Conservation (phyloP, 1,140 invertebrate genomes). For the Globodera rostochiensis region DNA sequence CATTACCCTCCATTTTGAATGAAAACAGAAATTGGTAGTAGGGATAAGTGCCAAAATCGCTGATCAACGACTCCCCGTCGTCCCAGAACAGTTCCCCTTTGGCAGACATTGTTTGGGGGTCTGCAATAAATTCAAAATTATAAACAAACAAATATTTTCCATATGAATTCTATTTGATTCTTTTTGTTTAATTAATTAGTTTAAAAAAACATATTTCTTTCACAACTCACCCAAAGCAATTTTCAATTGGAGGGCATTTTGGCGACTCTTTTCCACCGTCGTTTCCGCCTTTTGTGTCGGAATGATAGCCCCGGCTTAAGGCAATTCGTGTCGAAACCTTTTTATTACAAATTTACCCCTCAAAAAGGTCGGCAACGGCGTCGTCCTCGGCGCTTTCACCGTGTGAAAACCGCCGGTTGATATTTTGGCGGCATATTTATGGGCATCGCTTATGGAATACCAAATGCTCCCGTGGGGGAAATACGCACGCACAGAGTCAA, state of each 20-base stretch:
- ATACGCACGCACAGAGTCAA: constrained; percentile 46
- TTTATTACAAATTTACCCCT: constrained; percentile 22
- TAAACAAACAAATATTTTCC: not conserved
- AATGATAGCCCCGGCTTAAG: constrained; percentile 30
- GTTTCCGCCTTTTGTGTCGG: constrained; percentile 32
- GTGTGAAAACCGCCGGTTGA: constrained; percentile 34
- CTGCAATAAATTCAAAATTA: not conserved
- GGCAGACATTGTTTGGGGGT: constrained; percentile 9
- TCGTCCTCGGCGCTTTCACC: constrained; percentile 52
- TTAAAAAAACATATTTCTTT: not conserved
- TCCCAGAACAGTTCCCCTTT: constrained; percentile 44
- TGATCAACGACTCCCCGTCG: constrained; percentile 37
- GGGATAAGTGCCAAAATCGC: constrained; percentile 17
- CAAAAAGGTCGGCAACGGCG: constrained; percentile 49
- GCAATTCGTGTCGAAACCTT: not conserved
- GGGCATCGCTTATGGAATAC: constrained; percentile 58
- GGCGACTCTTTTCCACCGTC: constrained; percentile 28
- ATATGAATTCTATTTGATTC: not conserved
- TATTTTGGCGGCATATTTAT: constrained; percentile 39
- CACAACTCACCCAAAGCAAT: constrained; percentile 33
- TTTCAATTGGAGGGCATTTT: constrained; percentile 39
- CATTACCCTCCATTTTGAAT: constrained; percentile 9
- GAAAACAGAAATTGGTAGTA: constrained; percentile 40
- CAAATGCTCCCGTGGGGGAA: constrained; percentile 44
- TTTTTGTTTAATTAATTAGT: not conserved